Evolutionary conservation across 2,888 invertebrate genomes (phyloP), one percentile per base, ranked within the genome.

Genomic region (Anticlea derivata): DNA sequence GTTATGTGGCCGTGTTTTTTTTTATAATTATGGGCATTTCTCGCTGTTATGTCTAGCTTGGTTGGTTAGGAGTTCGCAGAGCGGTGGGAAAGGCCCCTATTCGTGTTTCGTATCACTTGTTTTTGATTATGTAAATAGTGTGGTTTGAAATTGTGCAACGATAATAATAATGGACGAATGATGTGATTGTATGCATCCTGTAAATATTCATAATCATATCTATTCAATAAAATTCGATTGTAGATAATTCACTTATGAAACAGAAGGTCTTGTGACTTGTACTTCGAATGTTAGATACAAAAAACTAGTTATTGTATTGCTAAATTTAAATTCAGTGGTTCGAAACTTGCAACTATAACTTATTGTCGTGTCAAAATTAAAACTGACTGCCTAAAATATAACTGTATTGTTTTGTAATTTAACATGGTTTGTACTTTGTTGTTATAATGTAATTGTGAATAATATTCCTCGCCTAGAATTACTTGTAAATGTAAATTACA

Each of bases 401-500:
- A 17, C 8, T 35, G 30, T 34, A 41, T 29, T 53, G 30, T 34
- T 35, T 29, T 53, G 41, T 50, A 40, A 31, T 39, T 12, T 46
- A 35, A 27, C 20, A 34, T 38, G 35, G 7, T 34, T 29, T 27
- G n/a, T 40, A n/a, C 17, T 17, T 17, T 17, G 17, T 17, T 17
- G n/a, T n/a, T n/a, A n/a, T 53, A 57, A 44, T 37, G 7, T 46
- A 22, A 24, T 22, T 39, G 34, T 48, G 31, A 48, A 45, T 22
- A 20, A 48, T 43, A 30, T 37, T 40, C 30, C 31, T 43, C 30
- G 37, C 10, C 33, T 53, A 59, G 46, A 35, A 20, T 49, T 50
- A 48, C 35, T 41, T 50, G 38, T 55, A 49, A 50, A 38, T 50
- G 41, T 49, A 38, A 26, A 43, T 56, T 60, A 57, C 33, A 58